Evolutionary conservation across 2,113 vertebrate species (phyloP).

Genomic region (Archocentrus centrarchus): DNA sequence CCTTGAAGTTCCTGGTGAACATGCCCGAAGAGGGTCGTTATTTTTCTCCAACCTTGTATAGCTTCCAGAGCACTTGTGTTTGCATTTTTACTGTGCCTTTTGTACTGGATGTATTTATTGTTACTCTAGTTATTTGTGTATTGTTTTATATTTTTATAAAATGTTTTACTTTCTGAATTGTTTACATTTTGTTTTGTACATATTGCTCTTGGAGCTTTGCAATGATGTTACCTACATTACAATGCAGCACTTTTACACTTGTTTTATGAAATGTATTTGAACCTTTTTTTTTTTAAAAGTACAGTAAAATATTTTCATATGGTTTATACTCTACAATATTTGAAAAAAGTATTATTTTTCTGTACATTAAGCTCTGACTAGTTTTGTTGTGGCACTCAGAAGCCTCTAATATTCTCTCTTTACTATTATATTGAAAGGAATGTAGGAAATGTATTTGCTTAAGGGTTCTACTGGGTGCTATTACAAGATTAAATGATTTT

Average conservation of each 20-base stretch:
- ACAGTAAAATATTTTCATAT: not conserved
- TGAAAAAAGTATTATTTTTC: not conserved
- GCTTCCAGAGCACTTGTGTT: not conserved
- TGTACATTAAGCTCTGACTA: not conserved
- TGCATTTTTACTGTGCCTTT: not conserved
- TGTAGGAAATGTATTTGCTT: not conserved
- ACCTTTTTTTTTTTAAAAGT: not conserved
- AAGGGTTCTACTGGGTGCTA: not conserved
- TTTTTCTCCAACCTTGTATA: conserved; percentile 74
- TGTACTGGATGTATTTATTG: conserved; percentile 36
- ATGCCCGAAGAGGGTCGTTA: conserved; percentile 62
- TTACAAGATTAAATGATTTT: not conserved
- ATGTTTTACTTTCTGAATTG: not conserved
- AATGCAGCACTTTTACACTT: conserved; percentile 11
- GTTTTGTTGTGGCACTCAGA: too few relatives aligned
- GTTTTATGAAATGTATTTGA: conserved; percentile 6
- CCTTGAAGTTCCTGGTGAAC: conserved; percentile 75
- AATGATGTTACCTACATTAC: not conserved
- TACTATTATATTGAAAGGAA: not conserved
- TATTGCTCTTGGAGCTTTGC: not conserved
- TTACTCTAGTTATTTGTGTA: not conserved
- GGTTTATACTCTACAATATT: not conserved
- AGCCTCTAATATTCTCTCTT: not conserved
- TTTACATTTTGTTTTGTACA: not conserved
- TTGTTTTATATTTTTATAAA: not conserved